A percentile compares a stretch with the other conserved stretches of the same genome.
phyloP scores from a whole-genome alignment of 2,113 vertebrate genomes.

The Alaudala cheleensis region DNA sequence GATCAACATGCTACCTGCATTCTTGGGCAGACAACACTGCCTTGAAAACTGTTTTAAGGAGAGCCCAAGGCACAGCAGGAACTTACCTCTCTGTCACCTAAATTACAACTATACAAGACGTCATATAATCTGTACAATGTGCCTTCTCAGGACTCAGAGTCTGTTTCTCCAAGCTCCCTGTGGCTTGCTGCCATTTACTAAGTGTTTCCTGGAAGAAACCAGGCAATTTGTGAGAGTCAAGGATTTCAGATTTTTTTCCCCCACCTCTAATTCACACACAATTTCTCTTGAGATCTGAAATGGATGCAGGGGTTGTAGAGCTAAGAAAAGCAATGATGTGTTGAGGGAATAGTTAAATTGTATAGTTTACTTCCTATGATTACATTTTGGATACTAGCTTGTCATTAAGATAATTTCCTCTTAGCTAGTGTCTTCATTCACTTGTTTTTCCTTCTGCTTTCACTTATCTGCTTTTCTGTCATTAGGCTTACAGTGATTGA shows the following conservation, averaged over 20 bases:
- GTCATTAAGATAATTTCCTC: not conserved
- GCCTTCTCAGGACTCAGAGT: not conserved
- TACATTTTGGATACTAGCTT: not conserved
- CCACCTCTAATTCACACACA: not conserved
- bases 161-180: not conserved
- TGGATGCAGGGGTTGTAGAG: not conserved
- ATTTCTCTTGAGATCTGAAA: not conserved
- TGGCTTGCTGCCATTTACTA: conserved; percentile 5
- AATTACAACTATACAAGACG: not conserved
- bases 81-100: not conserved
- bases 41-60: not conserved
- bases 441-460: not conserved
- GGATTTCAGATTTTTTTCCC: not conserved
- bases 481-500: not conserved
- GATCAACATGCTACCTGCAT: not conserved
- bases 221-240: not conserved
- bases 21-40: not conserved
- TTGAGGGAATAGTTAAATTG: not conserved
- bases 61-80: conserved; percentile 27
- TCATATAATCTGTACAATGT: not conserved
- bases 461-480: not conserved
- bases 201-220: not conserved
- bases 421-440: not conserved
- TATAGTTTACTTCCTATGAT: not conserved
- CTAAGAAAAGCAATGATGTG: not conserved